Evolutionary conservation across 2,888 invertebrate genomes (phyloP).

Genomic region (Deroplatys truncata): DNA sequence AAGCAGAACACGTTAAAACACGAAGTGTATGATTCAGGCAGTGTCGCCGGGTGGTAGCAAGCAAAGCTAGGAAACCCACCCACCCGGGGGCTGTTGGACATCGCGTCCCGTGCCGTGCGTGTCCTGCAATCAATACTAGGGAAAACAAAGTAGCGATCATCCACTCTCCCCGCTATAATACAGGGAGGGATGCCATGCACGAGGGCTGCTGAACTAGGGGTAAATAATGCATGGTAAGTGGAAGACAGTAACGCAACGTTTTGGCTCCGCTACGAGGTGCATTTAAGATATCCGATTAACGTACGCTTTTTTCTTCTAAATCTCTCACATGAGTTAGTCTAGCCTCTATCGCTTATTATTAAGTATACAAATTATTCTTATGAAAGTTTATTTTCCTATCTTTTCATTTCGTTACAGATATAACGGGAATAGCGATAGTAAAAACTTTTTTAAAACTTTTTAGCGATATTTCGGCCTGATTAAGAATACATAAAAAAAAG

Average conservation of each 20-base stretch:
- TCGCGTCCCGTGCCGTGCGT: neutral
- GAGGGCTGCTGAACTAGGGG: neutral
- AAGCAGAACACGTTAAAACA: neutral
- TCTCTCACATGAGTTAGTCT: too few species aligned
- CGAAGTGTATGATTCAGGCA: neutral
- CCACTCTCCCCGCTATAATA: neutral
- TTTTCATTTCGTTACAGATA: too few species aligned
- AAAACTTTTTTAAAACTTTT: too few species aligned
- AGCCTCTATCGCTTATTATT: too few species aligned
- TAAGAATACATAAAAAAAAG: too few species aligned
- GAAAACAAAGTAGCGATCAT: constrained; percentile 29
- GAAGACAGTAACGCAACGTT: neutral
- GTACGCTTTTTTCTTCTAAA: neutral
- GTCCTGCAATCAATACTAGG: constrained; percentile 27
- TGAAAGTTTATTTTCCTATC: too few species aligned
- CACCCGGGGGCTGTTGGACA: neutral
- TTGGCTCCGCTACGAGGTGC: neutral
- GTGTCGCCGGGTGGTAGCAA: neutral
- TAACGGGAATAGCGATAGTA: too few species aligned
- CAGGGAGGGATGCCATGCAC: neutral
- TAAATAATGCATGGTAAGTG: neutral
- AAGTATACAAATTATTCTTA: too few species aligned
- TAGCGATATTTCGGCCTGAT: too few species aligned
- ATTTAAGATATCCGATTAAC: neutral
- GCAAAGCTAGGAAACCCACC: neutral